phyloP scores from a whole-genome alignment of 92 coral and sea anemone genomes.

The Virgularia gustaviana region DNA sequence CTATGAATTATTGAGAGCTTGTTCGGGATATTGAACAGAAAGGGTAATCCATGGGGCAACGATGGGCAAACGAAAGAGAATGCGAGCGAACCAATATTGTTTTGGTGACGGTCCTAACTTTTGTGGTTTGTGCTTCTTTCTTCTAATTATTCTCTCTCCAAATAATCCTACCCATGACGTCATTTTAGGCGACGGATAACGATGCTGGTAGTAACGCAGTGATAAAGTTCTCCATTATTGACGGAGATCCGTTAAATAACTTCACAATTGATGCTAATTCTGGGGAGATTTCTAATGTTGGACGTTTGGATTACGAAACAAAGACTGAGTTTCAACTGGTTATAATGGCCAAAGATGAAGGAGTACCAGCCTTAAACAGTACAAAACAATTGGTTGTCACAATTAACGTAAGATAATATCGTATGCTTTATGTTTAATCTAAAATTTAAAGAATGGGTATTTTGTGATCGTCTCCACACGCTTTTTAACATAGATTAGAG shows the following conservation, averaged over 20 bases:
- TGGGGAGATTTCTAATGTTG: slow-evolving; percentile 60
- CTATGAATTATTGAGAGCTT: too few relatives aligned
- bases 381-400: not conserved
- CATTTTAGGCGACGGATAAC: slow-evolving; percentile 70
- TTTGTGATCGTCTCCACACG: too few relatives aligned
- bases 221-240: slow-evolving; percentile 57
- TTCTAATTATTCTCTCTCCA: slow-evolving; percentile 48
- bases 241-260: slow-evolving; percentile 55
- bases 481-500: too few relatives aligned
- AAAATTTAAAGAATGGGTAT: too few relatives aligned
- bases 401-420: slow-evolving; percentile 8
- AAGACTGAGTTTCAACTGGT: slow-evolving; percentile 41
- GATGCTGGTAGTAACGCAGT: slow-evolving; percentile 67
- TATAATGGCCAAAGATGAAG: slow-evolving; percentile 26
- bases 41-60: too few relatives aligned
- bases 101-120: too few relatives aligned
- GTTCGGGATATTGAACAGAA: too few relatives aligned
- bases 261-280: slow-evolving; percentile 60
- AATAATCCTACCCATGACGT: slow-evolving; percentile 43
- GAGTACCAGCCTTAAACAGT: not conserved
- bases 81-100: too few relatives aligned
- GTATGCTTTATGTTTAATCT: too few relatives aligned
- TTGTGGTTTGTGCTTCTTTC: too few relatives aligned
- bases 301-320: slow-evolving; percentile 67
- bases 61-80: too few relatives aligned